These are phyloP conservation scores for Eriosoma lanigerum DNA, from an alignment of 1,140 invertebrate species.

Conservation along the genomic window DNA sequence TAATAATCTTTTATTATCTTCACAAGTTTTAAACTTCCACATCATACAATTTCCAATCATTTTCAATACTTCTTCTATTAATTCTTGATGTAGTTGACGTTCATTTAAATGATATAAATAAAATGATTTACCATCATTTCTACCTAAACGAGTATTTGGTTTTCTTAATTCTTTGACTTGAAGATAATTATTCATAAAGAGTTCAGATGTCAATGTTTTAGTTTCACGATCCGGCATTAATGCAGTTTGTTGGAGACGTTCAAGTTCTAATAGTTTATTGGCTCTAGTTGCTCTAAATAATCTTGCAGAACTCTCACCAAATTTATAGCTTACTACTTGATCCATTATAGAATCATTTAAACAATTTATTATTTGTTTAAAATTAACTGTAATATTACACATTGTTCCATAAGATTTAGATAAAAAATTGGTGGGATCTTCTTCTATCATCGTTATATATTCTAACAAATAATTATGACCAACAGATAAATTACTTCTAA, in stretches of 20 bases:
- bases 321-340: slow-evolving; percentile 44
- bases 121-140: slow-evolving; percentile 49
- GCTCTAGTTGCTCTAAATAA: slow-evolving; percentile 34
- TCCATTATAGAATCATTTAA: slow-evolving; percentile 46
- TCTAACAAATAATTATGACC: slow-evolving; percentile 46
- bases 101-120: slow-evolving; percentile 49
- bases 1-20: slow-evolving; percentile 42
- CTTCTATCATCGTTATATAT: slow-evolving; percentile 48
- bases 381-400: slow-evolving; percentile 48
- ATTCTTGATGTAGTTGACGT: slow-evolving; percentile 44
- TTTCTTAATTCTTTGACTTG: slow-evolving; percentile 45
- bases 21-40: slow-evolving; percentile 48
- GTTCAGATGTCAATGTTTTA: slow-evolving; percentile 48
- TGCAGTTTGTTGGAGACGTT: slow-evolving; percentile 39
- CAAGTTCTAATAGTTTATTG: slow-evolving; percentile 41
- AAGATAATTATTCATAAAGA: slow-evolving; percentile 45
- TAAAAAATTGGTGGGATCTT: slow-evolving; percentile 46
- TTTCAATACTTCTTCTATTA: slow-evolving; percentile 43
- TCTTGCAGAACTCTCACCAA: slow-evolving; percentile 44
- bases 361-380: slow-evolving; percentile 43
- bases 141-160: slow-evolving; percentile 41
- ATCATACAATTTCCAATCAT: slow-evolving; percentile 46
- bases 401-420: slow-evolving; percentile 39
- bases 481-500: slow-evolving; percentile 39
- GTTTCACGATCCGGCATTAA: slow-evolving; percentile 48